These are phyloP conservation scores for Drosophila micromelanica DNA, from an alignment of 1,140 invertebrate genomes.

Conservation along the genomic window DNA sequence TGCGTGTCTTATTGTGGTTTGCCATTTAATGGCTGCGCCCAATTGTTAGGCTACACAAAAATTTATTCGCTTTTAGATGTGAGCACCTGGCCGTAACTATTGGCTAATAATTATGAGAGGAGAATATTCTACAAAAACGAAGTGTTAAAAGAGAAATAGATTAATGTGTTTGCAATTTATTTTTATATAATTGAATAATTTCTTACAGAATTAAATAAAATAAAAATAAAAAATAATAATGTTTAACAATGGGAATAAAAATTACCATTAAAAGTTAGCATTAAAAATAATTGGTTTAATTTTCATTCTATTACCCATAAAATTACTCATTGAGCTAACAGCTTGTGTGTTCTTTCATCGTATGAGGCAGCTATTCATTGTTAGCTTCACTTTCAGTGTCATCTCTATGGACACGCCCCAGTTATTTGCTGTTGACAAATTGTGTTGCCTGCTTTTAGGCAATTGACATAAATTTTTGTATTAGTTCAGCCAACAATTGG, in stretches of 20 bases:
- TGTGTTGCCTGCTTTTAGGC: constrained; percentile 67
- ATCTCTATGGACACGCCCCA: constrained; percentile 19
- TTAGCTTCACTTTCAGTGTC: not conserved
- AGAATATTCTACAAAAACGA: no score
- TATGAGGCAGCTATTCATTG: not conserved
- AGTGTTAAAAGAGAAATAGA: no score
- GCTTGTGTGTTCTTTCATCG: not conserved
- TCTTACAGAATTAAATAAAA: no score
- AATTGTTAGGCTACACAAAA: constrained; percentile 42
- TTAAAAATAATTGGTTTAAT: no score
- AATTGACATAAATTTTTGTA: constrained; percentile 20
- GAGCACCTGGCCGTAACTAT: not conserved
- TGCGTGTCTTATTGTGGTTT: constrained; percentile 30
- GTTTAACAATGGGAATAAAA: no score
- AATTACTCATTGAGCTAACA: no score
- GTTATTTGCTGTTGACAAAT: constrained; percentile 2
- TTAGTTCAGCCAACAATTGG: not conserved
- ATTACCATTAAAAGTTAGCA: no score
- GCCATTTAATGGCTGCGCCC: constrained; percentile 45
- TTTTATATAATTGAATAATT: no score
- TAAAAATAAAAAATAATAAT: no score
- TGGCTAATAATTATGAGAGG: not conserved
- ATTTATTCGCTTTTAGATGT: constrained; percentile 5
- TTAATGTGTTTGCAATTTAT: no score
- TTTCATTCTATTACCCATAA: not conserved